A percentile compares a stretch with the other conserved stretches of the same genome.
Evolutionary conservation across 2,797 vertebrate species (phyloP).

Genomic region (Poeciliopsis paucimaculata): DNA sequence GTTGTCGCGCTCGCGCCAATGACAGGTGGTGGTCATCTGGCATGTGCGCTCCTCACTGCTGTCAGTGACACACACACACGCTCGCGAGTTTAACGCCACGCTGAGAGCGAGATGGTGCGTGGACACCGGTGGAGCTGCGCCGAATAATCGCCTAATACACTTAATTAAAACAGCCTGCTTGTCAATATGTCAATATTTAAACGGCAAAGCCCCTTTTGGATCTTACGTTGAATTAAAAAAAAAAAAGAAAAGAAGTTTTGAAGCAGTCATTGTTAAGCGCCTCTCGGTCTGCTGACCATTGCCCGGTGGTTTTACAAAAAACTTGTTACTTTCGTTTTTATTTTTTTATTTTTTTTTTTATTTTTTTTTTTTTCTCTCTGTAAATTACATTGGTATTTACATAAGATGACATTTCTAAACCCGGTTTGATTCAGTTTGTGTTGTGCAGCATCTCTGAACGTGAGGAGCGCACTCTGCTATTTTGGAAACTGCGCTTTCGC

Average conservation of each 20-base stretch:
- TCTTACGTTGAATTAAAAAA: background rate
- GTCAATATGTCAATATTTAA: background rate
- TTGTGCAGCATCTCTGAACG: constrained; percentile 41
- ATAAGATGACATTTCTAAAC: constrained; percentile 12
- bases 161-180: background rate
- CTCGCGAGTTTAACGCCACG: constrained; percentile 31
- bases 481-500: constrained; percentile 48
- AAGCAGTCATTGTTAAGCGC: background rate
- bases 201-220: background rate
- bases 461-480: constrained; percentile 23
- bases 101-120: constrained; percentile 10
- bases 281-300: background rate
- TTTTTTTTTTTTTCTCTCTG: background rate
- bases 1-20: constrained; percentile 60
- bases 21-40: constrained; percentile 80
- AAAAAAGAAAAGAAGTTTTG: background rate
- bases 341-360: too few relatives aligned
- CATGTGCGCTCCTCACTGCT: constrained; percentile 73
- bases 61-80: constrained; percentile 42
- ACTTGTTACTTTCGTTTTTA: background rate
- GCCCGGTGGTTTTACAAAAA: background rate
- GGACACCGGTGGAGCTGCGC: constrained; percentile 6
- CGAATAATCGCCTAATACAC: background rate
- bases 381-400: background rate
- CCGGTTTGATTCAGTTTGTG: background rate